phyloP scores from a whole-genome alignment of 2,113 vertebrate species.

The Xiphophorus maculatus region DNA sequence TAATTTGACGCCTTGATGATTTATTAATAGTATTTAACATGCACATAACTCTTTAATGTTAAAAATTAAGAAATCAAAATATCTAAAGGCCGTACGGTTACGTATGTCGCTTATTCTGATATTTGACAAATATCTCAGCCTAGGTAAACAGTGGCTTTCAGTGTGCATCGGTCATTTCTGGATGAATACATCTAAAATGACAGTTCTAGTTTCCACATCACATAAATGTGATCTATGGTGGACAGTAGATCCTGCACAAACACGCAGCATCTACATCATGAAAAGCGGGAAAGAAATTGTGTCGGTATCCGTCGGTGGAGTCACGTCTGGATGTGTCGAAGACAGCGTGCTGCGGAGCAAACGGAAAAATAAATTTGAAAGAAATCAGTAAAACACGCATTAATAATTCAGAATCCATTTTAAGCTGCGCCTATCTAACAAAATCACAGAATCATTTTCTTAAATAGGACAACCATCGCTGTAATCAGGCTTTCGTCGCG shows the following conservation, averaged over 20 bases:
- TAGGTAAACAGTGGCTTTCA: neutral
- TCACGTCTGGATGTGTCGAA: constrained; percentile 9
- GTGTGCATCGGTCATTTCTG: neutral
- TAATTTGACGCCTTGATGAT: neutral
- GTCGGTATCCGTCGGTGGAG: constrained; percentile 12
- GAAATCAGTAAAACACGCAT: constrained; percentile 42
- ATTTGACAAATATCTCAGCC: neutral
- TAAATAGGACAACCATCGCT: constrained; percentile 62
- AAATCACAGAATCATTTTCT: constrained; percentile 64
- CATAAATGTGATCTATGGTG: neutral
- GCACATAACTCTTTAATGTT: neutral
- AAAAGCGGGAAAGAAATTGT: constrained; percentile 14
- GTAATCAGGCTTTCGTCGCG: constrained; percentile 64
- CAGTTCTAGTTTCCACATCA: neutral
- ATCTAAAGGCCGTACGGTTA: neutral
- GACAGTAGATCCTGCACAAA: constrained; percentile 4
- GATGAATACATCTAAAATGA: neutral
- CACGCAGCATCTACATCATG: constrained; percentile 8
- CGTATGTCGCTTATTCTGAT: neutral
- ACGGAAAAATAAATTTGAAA: constrained; percentile 4
- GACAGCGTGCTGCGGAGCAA: constrained; percentile 34
- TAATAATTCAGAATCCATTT: constrained; percentile 69
- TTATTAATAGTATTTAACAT: neutral
- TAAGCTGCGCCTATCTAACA: constrained; percentile 51
- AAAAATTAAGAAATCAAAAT: neutral